Conservation (phyloP, 2,797 vertebrate species). For the Falco columbarius region DNA sequence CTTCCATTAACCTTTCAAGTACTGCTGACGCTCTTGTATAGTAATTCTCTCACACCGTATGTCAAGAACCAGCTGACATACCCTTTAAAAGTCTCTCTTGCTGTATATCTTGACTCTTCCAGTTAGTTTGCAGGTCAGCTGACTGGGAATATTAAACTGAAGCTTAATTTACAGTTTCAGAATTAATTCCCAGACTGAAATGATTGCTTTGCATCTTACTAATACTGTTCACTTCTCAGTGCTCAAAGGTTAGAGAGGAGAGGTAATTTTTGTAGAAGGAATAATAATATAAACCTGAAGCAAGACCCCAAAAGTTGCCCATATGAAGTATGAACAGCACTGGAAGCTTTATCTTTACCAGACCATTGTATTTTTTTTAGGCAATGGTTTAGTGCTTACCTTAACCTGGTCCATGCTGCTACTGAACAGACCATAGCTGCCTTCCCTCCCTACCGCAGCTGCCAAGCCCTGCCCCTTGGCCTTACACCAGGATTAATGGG, state of each 20-base stretch:
- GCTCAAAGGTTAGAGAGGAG: neutral
- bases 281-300: neutral
- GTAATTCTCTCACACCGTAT: slow-evolving; percentile 16
- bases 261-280: neutral
- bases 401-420: neutral
- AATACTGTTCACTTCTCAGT: neutral
- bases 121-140: slow-evolving; percentile 10
- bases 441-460: neutral
- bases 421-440: neutral
- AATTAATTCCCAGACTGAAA: slow-evolving; percentile 3
- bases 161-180: slow-evolving; percentile 20
- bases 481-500: neutral
- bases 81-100: slow-evolving; percentile 7
- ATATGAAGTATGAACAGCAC: neutral
- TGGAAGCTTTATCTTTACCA: neutral
- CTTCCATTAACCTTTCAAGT: slow-evolving; percentile 64
- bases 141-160: slow-evolving; percentile 7
- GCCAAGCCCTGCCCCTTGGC: neutral
- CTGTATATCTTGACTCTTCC: slow-evolving; percentile 19
- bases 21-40: neutral
- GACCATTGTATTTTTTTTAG: neutral
- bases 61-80: slow-evolving; percentile 34
- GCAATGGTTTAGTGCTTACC: neutral
- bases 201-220: neutral
- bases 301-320: neutral